Evolutionary conservation across 2,797 vertebrate species (phyloP), one percentile per base, ranked within the genome.

Genomic region (Acrossocheilus wenchowensis): DNA sequence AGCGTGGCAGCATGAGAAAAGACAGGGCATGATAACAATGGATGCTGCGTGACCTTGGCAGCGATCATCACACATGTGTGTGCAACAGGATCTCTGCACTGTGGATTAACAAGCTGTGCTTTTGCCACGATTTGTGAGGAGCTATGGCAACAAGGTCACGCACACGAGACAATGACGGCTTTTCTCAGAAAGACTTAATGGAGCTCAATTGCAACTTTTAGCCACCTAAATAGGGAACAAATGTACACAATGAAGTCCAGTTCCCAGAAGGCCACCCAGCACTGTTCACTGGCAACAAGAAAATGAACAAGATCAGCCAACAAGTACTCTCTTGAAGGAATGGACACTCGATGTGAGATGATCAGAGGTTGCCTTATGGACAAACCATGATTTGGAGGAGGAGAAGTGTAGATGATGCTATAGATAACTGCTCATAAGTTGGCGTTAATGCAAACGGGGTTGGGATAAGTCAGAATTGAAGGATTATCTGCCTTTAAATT

Each of bases 161-260:
- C 41, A 52, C 50, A 52, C 5, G 64, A 79, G 78, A n/a, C 54
- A 45, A 73, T 77, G 78, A 90, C 86, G 45, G 73, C 77, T 93
- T 84, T 85, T 89, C 90, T 88, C 83, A 83, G 87, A 90, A 90
- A 87, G 88, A 91, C 87, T 77, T 89, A 86, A 84, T 88, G 50
- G 6, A 84, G 89, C 86, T 90, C 88, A 34, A 69, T 48, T 43
- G 73, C 83, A 89, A 91, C 87, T 92, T 91, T 91, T 87, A 91
- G 91, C 75, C 74, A 83, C 87, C 89, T 89, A 85, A 90, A 92
- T 88, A 57, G 87, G 87, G 88, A 94, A 92, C 78, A 64, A 73
- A 89, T 57, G 39, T 45, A 45, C 48, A 23, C 83, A 89, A 89
- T 89, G 87, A 88, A 66, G 82, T 82, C 83, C 64, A 64, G 83